Evolutionary conservation across 2,888 invertebrate genomes (phyloP), one percentile per base, ranked within the genome.

Genomic region (Apotomis capreana): DNA sequence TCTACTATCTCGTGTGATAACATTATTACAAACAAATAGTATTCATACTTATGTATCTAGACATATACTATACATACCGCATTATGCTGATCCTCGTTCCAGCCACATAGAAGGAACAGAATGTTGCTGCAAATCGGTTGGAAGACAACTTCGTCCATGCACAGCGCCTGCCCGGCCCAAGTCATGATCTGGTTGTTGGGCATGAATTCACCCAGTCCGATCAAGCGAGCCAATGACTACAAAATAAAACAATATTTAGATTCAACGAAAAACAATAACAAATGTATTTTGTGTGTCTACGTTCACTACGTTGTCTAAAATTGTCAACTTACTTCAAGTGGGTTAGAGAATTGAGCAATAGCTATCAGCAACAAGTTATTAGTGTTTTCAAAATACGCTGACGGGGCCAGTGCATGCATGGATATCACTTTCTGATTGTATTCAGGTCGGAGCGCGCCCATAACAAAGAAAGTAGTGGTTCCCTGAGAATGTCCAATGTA

Each of bases 401-500:
- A 95, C 0, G 97, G 96, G 0, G 96, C 96, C 74, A 96, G 82
- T 1, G 95, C 95, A 77, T 95, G 94, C 94, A 95, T 95, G 0
- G 95, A 94, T 62, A 93, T 91, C 5, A 97, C 94, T 84, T 96
- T 96, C 0, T 88, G 82, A 82, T 96, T 96, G 78, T 96, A 96
- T 61, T 94, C 94, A 0, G 96, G 95, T 12, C 88, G 86, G 68
- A 94, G 89, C 0, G 95, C 94, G 13, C 92, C 91, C 95, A 96
- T 94, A 0, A 96, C 95, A 81, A 94, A 96, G 83, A 95, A 96
- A 1, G 89, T 80, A 0, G 96, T 96, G 0, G 96, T 95, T 2
- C 92, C 92, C 85, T 95, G 95, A 0, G 97, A 98, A 83, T 97
- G 97, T 0, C 98, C 98, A 2, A 96, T 89, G 83, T 97, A 98